A percentile compares a stretch with the other conserved stretches of the same genome.
Conservation (phyloP, 2,113 vertebrate species). For the Aegithalos caudatus region DNA sequence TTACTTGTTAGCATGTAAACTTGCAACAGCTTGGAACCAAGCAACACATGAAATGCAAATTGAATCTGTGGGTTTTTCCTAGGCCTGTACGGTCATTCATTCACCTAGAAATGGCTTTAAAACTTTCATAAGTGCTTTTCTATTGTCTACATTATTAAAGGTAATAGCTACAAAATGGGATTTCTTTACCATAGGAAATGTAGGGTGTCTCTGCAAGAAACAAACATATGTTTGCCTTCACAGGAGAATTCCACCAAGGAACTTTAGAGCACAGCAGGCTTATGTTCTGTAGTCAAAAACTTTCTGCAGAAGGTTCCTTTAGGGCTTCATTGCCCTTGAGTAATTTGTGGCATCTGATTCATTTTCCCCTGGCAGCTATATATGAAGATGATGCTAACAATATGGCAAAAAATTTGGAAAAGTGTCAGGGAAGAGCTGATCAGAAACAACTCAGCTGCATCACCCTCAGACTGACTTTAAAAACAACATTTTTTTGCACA, state of each 20-base stretch:
- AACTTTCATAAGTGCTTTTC: background rate
- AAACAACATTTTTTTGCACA: background rate
- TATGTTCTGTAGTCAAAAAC: background rate
- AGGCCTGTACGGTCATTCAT: background rate
- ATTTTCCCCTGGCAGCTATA: constrained; percentile 18
- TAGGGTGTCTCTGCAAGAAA: background rate
- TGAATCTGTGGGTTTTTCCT: constrained; percentile 1
- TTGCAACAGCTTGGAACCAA: background rate
- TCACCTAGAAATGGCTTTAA: constrained; percentile 10
- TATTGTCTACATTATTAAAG: constrained; percentile 5
- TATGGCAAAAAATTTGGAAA: background rate
- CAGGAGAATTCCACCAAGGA: background rate
- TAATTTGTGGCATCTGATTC: background rate
- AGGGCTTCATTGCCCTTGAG: constrained; percentile 20
- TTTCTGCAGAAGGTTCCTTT: constrained; percentile 1
- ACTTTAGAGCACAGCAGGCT: background rate
- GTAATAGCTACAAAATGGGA: background rate
- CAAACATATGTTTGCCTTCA: background rate
- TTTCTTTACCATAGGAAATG: background rate
- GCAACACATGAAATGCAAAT: constrained; percentile 5
- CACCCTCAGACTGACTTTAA: background rate
- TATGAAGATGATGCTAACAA: background rate
- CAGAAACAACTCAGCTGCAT: too few relatives aligned
- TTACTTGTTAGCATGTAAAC: background rate
- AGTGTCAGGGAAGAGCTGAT: background rate